Base-by-base conservation (phyloP, 2,797 vertebrate genomes). In the Enteromius mattozi region DNA sequence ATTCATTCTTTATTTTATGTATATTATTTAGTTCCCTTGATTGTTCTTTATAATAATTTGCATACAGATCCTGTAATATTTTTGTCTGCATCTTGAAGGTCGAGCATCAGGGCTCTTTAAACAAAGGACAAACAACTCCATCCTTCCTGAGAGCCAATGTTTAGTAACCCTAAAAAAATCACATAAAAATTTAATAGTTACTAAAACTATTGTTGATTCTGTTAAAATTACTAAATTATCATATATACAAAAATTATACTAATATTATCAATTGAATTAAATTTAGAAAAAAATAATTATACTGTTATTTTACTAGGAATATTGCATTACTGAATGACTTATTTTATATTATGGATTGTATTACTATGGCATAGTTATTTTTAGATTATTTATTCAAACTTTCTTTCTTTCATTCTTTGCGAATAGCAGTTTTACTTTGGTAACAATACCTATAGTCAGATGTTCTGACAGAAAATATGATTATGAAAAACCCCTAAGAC, bases 91-190 rank as follows among this genome's bases (percentile, higher is more conserved):
- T 72, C 27, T 33, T 49, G 56, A 82, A 65, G 70, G 70, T 82
- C 45, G 24, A 65, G 42, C 56, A 4, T 37, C 30, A 65, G 14
- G 13, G 49, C 70, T 71, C n/a, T 42, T 16, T 13, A 63, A 82
- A 82, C 56, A 74, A 82, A 82, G 40, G 21, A 65, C 30, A 71
- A 65, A 37, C 56, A 74, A 49, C 40, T 47, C 68, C 37, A 30
- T 24, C 27, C 8, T 24, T 72, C 40, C 19, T 14, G 12, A n/a
- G 54, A 61, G 27, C 49, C 30, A 82, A 19, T 24, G 27, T 13
- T 13, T 2, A 49, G 27, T 35, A 40, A 77, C 51, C 33, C 21
- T 9, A 16, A 40, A 56, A 30, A 24, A 59, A 40, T 35, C 12
- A 51, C 27, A 74, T 54, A 1, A 6, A 40, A 10, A 59, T 24